Conservation (phyloP, 2,113 vertebrate genomes). For the Phyllostomus discolor region DNA sequence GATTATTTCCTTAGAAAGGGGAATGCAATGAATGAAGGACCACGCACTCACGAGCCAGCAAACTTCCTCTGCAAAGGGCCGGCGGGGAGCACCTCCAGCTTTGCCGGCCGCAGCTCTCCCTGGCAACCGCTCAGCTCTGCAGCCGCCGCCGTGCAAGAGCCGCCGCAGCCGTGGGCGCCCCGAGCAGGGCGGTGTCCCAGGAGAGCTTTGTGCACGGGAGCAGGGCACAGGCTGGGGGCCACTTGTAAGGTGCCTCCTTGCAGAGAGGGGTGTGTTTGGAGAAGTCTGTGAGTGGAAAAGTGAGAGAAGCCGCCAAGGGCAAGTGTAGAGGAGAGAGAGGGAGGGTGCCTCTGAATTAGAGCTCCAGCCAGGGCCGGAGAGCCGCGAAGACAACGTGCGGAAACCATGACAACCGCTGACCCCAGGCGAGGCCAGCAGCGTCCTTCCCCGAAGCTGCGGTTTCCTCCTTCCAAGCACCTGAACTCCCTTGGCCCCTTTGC, state of each 20-base stretch:
- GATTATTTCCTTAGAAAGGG: not conserved
- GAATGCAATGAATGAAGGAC: not conserved
- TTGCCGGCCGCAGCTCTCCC: not conserved
- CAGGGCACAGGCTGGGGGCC: too few relatives aligned
- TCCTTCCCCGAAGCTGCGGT: accelerated
- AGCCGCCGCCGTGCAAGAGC: too few relatives aligned
- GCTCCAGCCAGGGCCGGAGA: not conserved
- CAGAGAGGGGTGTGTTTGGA: not conserved
- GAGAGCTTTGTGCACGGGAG: not conserved
- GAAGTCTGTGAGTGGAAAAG: not conserved
- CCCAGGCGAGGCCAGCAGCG: accelerated
- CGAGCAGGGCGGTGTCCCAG: not conserved
- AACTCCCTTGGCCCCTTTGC: not conserved
- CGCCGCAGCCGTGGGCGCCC: not conserved
- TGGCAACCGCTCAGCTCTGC: too few relatives aligned
- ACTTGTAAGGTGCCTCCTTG: accelerated
- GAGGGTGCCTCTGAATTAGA: too few relatives aligned
- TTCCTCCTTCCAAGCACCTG: not conserved
- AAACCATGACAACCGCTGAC: accelerated
- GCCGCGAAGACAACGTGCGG: too few relatives aligned
- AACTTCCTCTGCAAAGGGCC: not conserved
- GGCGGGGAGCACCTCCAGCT: not conserved
- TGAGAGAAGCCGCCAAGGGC: not conserved
- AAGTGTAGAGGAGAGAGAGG: not conserved
- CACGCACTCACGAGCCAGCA: not conserved